Evolutionary conservation across 2,888 invertebrate species (phyloP), one percentile per base, ranked within the genome.

Genomic region (Adela reaumurella): DNA sequence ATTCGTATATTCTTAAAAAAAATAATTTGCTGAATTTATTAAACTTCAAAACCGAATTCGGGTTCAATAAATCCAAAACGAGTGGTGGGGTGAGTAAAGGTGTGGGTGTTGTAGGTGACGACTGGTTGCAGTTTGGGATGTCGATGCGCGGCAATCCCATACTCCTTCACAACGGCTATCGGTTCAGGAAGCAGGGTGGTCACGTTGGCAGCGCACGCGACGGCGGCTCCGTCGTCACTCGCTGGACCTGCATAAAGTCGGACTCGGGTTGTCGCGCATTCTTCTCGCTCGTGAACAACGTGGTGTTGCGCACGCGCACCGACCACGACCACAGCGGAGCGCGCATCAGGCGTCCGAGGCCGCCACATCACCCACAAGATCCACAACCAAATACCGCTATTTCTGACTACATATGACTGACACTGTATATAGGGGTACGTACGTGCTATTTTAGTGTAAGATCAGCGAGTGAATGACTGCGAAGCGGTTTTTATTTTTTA

Each of bases 131-230:
- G 20, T 46, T 46, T 24, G 59, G 67, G 54, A 58, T 58, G 46
- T 74, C 74, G 46, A 64, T 66, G 29, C 64, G 45, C 46, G 74
- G 74, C 8, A 74, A 74, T 51, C 74, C 74, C 1, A 64, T 74
- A 52, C 57, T 74, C 52, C 68, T 73, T 50, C 55, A 71, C 50
- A 57, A 54, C 17, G 74, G 73, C 8, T 59, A 68, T 49, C 62
- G 74, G 52, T 74, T 67, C 54, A 62, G 74, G 35, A 43, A 5
- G 46, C 28, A 56, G 19, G 54, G 56, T 8, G 57, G 56, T 18
- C 54, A 53, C 8, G 53, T 78, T 17, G 24, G 4, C 24, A 8
- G 24, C 24, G 24, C 24, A 8, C 20, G 19, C 35, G 35, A 43
- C 18, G 46, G 24, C 56, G 18, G 54, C 56, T 8, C 57, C 56